These are phyloP conservation scores for Bos taurus DNA, from an alignment of 2,113 vertebrate genomes.

Conservation along the genomic window ARS-UCD2.0 NC_037330.1:97668001-97668500, in stretches of 20 bases:
- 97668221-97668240: background rate
- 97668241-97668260: background rate
- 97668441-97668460: background rate
- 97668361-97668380: background rate
- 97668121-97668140: background rate
- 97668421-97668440: background rate
- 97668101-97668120: background rate
- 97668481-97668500: background rate
- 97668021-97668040: background rate
- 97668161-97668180: background rate
- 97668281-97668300: background rate
- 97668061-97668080: background rate
- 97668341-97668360: background rate
- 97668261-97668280: background rate
- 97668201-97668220: background rate
- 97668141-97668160: background rate
- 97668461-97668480: background rate
- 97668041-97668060: background rate
- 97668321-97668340: background rate
- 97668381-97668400: background rate
- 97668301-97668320: background rate
- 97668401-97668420: background rate
- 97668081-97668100: background rate
- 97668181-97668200: background rate
- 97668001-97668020: background rate